Conservation (phyloP, 2,888 invertebrate species). For the Neuroscelio doddi region DNA sequence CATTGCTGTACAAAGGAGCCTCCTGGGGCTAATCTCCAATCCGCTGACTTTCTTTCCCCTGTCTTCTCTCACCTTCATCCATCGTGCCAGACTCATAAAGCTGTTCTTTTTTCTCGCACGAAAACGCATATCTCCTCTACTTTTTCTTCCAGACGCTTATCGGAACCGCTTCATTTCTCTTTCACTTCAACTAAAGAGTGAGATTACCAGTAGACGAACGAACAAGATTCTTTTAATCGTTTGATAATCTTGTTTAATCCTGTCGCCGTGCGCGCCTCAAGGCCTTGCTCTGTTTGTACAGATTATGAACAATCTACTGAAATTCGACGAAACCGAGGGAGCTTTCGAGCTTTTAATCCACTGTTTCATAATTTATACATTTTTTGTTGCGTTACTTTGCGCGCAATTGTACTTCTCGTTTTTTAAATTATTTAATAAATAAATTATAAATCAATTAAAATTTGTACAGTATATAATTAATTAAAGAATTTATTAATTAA, state of each 20-base stretch:
- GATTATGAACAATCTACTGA: slow-evolving; percentile 59
- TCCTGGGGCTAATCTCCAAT: slow-evolving; percentile 64
- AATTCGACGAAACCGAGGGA: slow-evolving; percentile 1
- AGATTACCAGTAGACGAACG: slow-evolving; percentile 52
- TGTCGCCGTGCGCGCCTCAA: slow-evolving; percentile 54
- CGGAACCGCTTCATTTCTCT: slow-evolving; percentile 20
- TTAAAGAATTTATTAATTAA: too few relatives aligned
- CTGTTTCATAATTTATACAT: too few relatives aligned
- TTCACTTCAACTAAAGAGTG: slow-evolving; percentile 26
- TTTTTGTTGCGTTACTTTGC: too few relatives aligned
- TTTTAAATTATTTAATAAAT: too few relatives aligned
- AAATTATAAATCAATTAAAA: too few relatives aligned
- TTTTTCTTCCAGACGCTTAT: slow-evolving; percentile 24
- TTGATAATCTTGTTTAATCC: slow-evolving; percentile 68
- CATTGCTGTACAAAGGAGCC: slow-evolving; percentile 65
- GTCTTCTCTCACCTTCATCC: slow-evolving; percentile 41
- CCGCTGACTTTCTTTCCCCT: slow-evolving; percentile 33
- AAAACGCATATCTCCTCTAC: slow-evolving; percentile 18
- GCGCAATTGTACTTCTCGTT: too few relatives aligned
- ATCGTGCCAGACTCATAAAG: slow-evolving; percentile 16
- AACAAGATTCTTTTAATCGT: slow-evolving; percentile 67
- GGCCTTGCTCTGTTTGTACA: slow-evolving; percentile 60
- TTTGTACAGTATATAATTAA: too few relatives aligned
- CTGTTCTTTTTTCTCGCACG: slow-evolving; percentile 36
- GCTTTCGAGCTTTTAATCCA: neutral